Base-by-base conservation (phyloP, 2,888 invertebrate species). In the Pyralis farinalis region DNA sequence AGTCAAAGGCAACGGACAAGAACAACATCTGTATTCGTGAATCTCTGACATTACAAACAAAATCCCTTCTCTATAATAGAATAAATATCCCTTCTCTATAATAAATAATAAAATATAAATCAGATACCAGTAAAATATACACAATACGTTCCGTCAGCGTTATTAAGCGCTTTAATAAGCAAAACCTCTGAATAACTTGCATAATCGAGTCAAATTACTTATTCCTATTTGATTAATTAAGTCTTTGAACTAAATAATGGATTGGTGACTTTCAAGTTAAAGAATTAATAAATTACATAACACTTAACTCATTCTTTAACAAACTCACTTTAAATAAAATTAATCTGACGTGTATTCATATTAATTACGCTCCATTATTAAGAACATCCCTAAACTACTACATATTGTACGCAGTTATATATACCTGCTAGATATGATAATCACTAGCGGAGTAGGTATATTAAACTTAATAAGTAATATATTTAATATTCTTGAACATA, bases 361-460 rank as follows among this genome's bases (percentile, higher is more conserved):
- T 53, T n/a, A 55, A 55, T 37, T 54, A 9, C 39, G 53, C 38
- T 55, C 55, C 7, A 22, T 54, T 10, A 41, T 52, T 6, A 53
- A 51, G 44, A 53, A 55, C 30, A 51, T 47, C 37, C 29, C 39
- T 0, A 40, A 47, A 42, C 25, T 52, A 25, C 22, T 38, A 8
- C 44, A 46, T 40, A 28, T 46, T 6, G 34, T 51, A 11, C 30
- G 42, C 28, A 34, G 9, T 8, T 44, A 39, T 34, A 20, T 8
- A 5, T 30, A 30, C 28, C 42, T 39, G 12, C 43, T 33, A 21
- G 48, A 53, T 39, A 12, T 53, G 1, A 47, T 50, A 31, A 25
- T 49, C 2, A 8, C 51, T 7, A 51, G 51, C 1, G 55, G 53
- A 34, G 47, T 31, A 21, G 45, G 44, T 22, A 46, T 55, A 12